phyloP scores from a whole-genome alignment of 2,113 vertebrate species.

The Sinosuthora webbiana region DNA sequence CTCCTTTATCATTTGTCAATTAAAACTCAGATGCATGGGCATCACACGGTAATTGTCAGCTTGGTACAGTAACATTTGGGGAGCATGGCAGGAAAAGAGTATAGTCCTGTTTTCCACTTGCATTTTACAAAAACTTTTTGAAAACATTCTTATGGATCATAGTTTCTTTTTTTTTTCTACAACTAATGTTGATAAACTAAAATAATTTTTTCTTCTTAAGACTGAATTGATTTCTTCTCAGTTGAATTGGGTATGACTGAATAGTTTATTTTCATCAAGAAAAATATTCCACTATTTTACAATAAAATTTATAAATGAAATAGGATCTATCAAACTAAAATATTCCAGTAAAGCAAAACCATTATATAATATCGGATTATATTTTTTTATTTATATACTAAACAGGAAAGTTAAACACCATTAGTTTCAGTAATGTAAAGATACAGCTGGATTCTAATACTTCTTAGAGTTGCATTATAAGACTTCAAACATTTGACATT shows the following conservation, averaged over 20 bases:
- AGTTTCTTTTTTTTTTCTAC: not conserved
- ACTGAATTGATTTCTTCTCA: not conserved
- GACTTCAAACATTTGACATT: not conserved
- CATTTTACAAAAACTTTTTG: not conserved
- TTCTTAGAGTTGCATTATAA: not conserved
- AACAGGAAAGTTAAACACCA: not conserved
- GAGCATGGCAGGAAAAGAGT: not conserved
- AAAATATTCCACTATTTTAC: not conserved
- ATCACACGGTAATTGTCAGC: not conserved
- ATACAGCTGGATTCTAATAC: not conserved
- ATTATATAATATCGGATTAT: not conserved
- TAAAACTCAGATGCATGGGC: not conserved
- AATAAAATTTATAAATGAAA: not conserved
- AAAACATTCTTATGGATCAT: not conserved
- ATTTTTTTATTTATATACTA: not conserved
- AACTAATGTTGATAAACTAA: not conserved
- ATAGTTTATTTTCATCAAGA: not conserved
- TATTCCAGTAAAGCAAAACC: not conserved
- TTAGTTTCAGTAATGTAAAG: not conserved
- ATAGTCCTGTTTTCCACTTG: not conserved
- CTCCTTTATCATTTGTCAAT: not conserved
- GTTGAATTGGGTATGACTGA: not conserved
- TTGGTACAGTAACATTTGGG: not conserved
- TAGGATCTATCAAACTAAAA: not conserved
- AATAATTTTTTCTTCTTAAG: not conserved